Evolutionary conservation across 2,113 vertebrate genomes (phyloP).

Genomic region (Columba livia): DNA sequence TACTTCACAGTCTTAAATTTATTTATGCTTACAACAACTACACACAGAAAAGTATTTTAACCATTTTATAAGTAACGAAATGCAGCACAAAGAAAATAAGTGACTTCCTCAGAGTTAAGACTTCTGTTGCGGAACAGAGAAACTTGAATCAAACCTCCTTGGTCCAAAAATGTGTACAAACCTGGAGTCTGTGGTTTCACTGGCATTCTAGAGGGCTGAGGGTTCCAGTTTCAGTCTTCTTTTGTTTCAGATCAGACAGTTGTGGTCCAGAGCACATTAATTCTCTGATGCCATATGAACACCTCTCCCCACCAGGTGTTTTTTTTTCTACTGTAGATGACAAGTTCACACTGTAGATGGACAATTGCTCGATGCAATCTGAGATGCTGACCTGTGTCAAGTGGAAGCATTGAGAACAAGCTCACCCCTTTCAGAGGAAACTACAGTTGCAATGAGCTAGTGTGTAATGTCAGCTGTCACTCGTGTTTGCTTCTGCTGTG

Average conservation of each 20-base stretch:
- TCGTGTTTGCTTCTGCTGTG: background rate
- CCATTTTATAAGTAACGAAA: background rate
- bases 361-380: background rate
- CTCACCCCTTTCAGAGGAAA: background rate
- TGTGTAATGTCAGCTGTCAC: background rate
- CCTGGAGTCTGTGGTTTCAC: background rate
- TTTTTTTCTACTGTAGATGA: background rate
- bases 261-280: background rate
- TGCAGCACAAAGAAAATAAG: background rate
- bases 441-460: background rate
- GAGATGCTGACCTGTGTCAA: background rate
- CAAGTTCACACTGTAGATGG: background rate
- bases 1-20: background rate
- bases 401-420: background rate
- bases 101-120: background rate
- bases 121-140: background rate
- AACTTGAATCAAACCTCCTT: background rate
- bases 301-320: background rate
- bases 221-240: background rate
- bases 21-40: background rate
- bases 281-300: background rate
- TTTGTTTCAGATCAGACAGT: background rate
- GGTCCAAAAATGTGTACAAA: background rate
- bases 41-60: background rate
- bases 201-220: background rate